A percentile compares a stretch with the other conserved stretches of the same genome.
Evolutionary conservation across 2,797 vertebrate species (phyloP).

Genomic region (Octomys mimax): DNA sequence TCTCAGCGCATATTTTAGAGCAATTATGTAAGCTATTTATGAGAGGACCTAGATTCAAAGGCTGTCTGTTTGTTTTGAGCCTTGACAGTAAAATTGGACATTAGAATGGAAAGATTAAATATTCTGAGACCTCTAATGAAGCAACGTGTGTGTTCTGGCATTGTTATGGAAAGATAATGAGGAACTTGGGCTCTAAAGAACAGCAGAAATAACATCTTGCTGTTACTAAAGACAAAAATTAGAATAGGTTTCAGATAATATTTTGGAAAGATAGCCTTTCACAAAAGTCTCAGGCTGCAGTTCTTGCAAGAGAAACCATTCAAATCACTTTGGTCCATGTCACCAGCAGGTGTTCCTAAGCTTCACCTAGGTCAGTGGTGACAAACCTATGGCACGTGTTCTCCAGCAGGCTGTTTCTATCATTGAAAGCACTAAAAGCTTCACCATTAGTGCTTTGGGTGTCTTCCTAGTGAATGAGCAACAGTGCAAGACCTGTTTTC

Average conservation of each 20-base stretch:
- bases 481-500: neutral
- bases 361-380: neutral
- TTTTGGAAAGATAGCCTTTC: constrained; percentile 60
- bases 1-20: constrained; percentile 81
- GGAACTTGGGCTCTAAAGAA: constrained; percentile 61
- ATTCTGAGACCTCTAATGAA: constrained; percentile 79
- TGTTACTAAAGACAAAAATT: constrained; percentile 62
- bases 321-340: neutral
- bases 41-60: constrained; percentile 75
- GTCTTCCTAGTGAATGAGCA: neutral
- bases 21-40: constrained; percentile 78
- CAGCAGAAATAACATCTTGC: constrained; percentile 59
- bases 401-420: neutral
- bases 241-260: constrained; percentile 65
- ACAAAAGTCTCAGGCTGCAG: constrained; percentile 15
- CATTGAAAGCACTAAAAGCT: neutral
- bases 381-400: neutral
- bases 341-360: neutral
- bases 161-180: constrained; percentile 78
- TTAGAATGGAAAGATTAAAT: constrained; percentile 81
- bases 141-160: constrained; percentile 40
- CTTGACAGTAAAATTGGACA: constrained; percentile 81
- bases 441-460: neutral
- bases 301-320: constrained; percentile 30
- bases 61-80: constrained; percentile 73